Percentiles rank a stretch among this genome's conserved stretches.
Conservation (phyloP, 2,888 invertebrate species). For the Philaethria dido region DNA sequence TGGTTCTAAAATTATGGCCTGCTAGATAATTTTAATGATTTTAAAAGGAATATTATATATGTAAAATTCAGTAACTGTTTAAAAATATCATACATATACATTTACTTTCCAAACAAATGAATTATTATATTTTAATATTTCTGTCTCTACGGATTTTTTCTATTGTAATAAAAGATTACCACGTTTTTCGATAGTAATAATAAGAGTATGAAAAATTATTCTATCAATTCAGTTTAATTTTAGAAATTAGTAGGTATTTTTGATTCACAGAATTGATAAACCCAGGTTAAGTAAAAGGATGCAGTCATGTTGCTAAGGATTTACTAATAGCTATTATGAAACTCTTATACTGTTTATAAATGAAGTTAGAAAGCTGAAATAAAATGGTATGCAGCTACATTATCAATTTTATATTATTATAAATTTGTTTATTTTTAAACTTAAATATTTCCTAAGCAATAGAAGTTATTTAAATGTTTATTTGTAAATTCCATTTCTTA, state of each 20-base stretch:
- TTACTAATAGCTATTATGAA: slow-evolving; percentile 6
- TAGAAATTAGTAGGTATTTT: not conserved
- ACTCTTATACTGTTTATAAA: not conserved
- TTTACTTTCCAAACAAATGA: not conserved
- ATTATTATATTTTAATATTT: too few relatives aligned
- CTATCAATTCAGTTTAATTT: not conserved
- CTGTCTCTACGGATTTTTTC: too few relatives aligned
- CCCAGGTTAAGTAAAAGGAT: slow-evolving; percentile 3
- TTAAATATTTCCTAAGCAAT: too few relatives aligned
- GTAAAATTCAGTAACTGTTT: not conserved
- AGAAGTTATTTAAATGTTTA: too few relatives aligned
- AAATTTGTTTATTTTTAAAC: too few relatives aligned
- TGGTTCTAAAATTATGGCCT: slow-evolving; percentile 24
- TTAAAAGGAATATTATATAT: not conserved
- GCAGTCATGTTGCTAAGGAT: slow-evolving; percentile 1
- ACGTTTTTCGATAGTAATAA: not conserved
- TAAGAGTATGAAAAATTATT: not conserved
- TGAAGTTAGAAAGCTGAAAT: not conserved
- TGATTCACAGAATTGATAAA: not conserved
- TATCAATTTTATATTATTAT: too few relatives aligned
- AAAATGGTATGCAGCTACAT: too few relatives aligned
- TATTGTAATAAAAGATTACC: too few relatives aligned
- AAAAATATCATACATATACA: not conserved
- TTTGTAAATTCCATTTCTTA: too few relatives aligned
- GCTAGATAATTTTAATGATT: not conserved